Conservation (phyloP, 2,797 vertebrate species). For the Cyprinella venusta region DNA sequence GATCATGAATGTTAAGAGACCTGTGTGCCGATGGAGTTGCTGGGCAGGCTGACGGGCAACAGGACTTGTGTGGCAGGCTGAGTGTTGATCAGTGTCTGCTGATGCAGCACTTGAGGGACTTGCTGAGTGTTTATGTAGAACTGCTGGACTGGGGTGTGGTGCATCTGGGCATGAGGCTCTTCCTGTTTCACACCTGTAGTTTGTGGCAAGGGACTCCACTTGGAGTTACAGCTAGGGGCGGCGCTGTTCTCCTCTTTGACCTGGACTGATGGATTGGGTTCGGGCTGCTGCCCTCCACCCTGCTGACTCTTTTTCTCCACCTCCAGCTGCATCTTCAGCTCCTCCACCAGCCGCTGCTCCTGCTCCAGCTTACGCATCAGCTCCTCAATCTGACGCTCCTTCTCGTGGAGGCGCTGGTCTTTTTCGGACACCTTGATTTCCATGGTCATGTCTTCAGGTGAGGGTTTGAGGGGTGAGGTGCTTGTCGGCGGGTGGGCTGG, state of each 20-base stretch:
- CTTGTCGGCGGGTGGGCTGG: slow-evolving; percentile 64
- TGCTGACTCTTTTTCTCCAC: slow-evolving; percentile 90
- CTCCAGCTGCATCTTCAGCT: slow-evolving; percentile 94
- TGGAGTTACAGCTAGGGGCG: slow-evolving; percentile 62
- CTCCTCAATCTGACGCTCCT: slow-evolving; percentile 95
- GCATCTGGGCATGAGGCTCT: slow-evolving; percentile 66
- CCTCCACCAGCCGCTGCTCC: slow-evolving; percentile 95
- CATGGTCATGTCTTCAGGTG: slow-evolving; percentile 66
- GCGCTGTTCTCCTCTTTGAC: slow-evolving; percentile 82
- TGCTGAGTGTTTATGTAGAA: slow-evolving; percentile 74
- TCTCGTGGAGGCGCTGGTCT: slow-evolving; percentile 93
- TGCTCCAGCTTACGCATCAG: slow-evolving; percentile 93
- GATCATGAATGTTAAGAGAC: slow-evolving; percentile 54
- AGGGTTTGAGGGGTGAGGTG: slow-evolving; percentile 69
- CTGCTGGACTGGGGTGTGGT: slow-evolving; percentile 51
- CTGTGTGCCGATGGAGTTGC: slow-evolving; percentile 79
- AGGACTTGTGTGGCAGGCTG: slow-evolving; percentile 81
- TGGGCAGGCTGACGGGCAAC: slow-evolving; percentile 80
- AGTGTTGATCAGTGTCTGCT: slow-evolving; percentile 77
- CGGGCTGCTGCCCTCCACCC: slow-evolving; percentile 63
- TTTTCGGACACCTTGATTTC: slow-evolving; percentile 80
- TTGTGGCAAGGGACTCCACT: slow-evolving; percentile 63
- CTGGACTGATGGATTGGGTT: slow-evolving; percentile 58
- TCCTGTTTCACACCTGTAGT: slow-evolving; percentile 80
- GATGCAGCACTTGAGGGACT: slow-evolving; percentile 72